Base-by-base conservation (phyloP, 2,113 vertebrate genomes). In the Zapus hudsonius region DNA sequence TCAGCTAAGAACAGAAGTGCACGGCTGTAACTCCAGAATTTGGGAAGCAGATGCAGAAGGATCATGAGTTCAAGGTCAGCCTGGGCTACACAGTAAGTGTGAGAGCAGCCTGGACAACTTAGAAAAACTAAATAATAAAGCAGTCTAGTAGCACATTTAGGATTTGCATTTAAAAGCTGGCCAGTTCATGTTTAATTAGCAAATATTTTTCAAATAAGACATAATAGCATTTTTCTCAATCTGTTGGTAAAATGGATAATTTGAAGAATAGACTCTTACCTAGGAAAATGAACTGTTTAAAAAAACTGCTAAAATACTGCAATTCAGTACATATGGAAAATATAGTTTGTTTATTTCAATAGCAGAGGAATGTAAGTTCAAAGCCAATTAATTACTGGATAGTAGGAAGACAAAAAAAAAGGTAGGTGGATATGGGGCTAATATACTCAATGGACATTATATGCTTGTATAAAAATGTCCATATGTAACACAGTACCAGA, bases 231-330 rank as follows among this genome's bases (percentile, higher is more conserved):
- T 93, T 67, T 87, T 25, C 22, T 79, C 12, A 81, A 63, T 84
- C 33, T 76, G 31, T 89, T 76, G 76, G 7, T 61, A 5, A 87
- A 92, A 83, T 85, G 11, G 20, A 64, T 42, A 17, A 87, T 59
- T 72, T 92, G 57, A 33, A 55, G 22, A 91, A 91, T 40, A 88
- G 12, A 83, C 89, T 70, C 59, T 69, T 93, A 44, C 67, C n/a
- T 64, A 13, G 44, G 63, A 92, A 94, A 92, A 78, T 61, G 64
- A 40, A 82, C 4, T 84, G 13, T 76, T 82, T 83, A 70, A 19
- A 42, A 67, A 79, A 31, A 66, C n/a, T n/a, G n/a, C n/a, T n/a
- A 42, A 1, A 61, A 59, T 27, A 7, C 76, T 7, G 70, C 13
- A 63, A 73, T 59, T 95, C 22, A 57, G 27, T 82, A 25, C 82